These are phyloP conservation scores for Zonotrichia leucophrys DNA, from an alignment of 2,113 vertebrate genomes.

Conservation along the genomic window DNA sequence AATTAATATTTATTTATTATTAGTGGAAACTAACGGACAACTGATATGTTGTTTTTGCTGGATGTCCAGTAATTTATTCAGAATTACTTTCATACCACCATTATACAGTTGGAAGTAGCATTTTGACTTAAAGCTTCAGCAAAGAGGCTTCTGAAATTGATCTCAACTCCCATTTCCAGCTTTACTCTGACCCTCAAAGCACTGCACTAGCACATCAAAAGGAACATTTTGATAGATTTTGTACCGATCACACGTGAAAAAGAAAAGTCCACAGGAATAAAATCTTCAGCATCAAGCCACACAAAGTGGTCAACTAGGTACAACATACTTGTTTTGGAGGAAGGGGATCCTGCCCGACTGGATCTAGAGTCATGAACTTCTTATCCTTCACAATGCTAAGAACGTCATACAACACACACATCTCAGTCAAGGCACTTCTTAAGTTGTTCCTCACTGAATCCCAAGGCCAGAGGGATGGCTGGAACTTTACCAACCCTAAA, in stretches of 20 bases:
- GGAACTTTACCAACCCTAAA: constrained; percentile 90
- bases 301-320: neutral
- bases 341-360: constrained; percentile 87
- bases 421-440: constrained; percentile 90
- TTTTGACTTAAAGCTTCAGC: neutral
- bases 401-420: constrained; percentile 95
- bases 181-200: neutral
- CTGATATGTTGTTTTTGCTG: neutral
- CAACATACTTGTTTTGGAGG: constrained; percentile 76
- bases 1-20: neutral
- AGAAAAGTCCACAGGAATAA: neutral
- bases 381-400: constrained; percentile 95
- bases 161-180: neutral
- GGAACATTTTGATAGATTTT: neutral
- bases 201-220: neutral
- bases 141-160: neutral
- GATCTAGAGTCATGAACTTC: constrained; percentile 97
- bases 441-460: constrained; percentile 95
- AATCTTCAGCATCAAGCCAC: neutral
- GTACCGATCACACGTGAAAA: rapidly evolving
- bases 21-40: neutral
- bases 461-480: constrained; percentile 97
- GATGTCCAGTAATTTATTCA: neutral
- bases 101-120: rapidly evolving
- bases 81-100: neutral